Conservation (phyloP, 2,113 vertebrate genomes). For the Anhinga rufa region DNA sequence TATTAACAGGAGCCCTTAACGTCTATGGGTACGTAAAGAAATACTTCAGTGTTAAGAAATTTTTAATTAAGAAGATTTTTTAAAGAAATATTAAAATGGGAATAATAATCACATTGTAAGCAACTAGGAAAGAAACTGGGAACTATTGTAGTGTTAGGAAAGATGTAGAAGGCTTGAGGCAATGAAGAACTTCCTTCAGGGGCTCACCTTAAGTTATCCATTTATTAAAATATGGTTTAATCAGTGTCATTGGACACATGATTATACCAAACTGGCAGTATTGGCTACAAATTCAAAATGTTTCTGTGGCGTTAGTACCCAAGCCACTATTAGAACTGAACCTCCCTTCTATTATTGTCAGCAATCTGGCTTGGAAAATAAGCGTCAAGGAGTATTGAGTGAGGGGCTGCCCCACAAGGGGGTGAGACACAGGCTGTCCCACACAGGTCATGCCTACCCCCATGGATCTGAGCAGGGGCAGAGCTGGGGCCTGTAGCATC, state of each 20-base stretch:
- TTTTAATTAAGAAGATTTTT: neutral
- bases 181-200: neutral
- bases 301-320: neutral
- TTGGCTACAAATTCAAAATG: neutral
- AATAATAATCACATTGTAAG: neutral
- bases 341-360: neutral
- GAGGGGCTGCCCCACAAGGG: accelerated
- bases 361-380: neutral
- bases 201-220: neutral
- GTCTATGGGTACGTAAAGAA: neutral
- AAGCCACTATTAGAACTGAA: neutral
- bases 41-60: neutral
- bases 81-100: neutral
- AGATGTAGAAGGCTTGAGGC: neutral
- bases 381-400: neutral
- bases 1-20: neutral
- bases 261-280: neutral
- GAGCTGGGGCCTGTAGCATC: neutral
- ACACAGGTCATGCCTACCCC: neutral
- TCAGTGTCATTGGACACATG: neutral
- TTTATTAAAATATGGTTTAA: neutral
- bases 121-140: neutral
- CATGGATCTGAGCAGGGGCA: neutral
- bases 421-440: neutral
- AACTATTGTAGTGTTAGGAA: neutral